Percentiles rank a stretch among this genome's conserved stretches.
Evolutionary conservation across 2,113 vertebrate species (phyloP).

Genomic region (Cyphomyrus discorhynchus): DNA sequence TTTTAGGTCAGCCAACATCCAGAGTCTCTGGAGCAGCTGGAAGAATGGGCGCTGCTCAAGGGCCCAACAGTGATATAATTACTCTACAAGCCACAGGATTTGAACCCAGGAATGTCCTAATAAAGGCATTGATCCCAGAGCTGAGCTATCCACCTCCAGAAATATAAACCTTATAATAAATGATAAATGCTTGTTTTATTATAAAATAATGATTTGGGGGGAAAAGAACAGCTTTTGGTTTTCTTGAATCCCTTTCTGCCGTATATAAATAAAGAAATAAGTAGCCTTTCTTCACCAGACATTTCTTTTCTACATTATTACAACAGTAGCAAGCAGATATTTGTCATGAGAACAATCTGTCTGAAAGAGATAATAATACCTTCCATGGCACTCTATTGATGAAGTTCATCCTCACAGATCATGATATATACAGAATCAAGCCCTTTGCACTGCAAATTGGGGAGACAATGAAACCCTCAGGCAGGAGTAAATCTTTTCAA

Average conservation of each 20-base stretch:
- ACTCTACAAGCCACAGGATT: neutral
- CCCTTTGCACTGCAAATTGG: constrained; percentile 10
- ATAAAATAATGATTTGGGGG: neutral
- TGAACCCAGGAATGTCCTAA: neutral
- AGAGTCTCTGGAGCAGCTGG: neutral
- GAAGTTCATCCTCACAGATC: constrained; percentile 15
- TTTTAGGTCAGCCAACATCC: neutral
- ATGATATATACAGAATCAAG: constrained; percentile 13
- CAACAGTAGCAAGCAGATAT: constrained; percentile 26
- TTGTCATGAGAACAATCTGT: constrained; percentile 23
- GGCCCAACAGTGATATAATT: neutral
- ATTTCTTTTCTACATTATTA: neutral
- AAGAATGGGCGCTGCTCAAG: neutral
- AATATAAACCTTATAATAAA: neutral
- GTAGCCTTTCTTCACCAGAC: neutral
- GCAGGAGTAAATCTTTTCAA: constrained; percentile 23
- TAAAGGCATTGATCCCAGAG: neutral
- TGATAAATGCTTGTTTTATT: neutral
- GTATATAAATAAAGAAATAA: neutral
- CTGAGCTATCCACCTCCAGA: neutral
- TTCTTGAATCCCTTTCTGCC: neutral
- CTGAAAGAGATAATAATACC: constrained; percentile 20
- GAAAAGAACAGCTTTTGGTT: neutral
- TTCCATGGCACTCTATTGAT: constrained; percentile 21
- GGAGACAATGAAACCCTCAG: constrained; percentile 23